phyloP scores from a whole-genome alignment of 2,113 vertebrate species.

The Lipotes vexillifer region DNA sequence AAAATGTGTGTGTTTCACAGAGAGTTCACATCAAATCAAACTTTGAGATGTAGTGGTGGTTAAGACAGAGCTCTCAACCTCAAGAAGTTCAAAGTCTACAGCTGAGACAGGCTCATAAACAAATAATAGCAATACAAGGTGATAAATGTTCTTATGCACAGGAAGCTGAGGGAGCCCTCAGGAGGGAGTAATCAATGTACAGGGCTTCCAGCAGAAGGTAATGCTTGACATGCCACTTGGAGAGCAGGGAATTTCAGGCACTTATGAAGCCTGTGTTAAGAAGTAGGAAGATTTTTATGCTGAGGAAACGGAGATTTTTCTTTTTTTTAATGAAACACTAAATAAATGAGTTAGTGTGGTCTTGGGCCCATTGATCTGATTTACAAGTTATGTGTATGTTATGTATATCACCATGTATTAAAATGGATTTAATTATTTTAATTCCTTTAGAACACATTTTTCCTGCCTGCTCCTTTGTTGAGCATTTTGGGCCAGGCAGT shows the following conservation, averaged over 20 bases:
- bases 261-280: background rate
- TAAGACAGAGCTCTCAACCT: background rate
- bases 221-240: too few species aligned
- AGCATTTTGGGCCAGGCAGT: background rate
- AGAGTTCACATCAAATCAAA: background rate
- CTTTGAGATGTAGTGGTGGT: background rate
- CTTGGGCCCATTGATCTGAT: background rate
- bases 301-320: background rate
- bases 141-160: background rate
- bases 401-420: background rate
- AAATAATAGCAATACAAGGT: background rate
- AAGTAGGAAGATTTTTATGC: background rate
- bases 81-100: background rate
- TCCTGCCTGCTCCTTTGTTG: background rate
- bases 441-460: background rate
- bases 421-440: background rate
- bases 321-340: background rate
- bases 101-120: background rate
- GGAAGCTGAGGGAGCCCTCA: background rate
- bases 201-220: background rate
- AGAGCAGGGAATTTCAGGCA: background rate
- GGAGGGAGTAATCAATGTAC: background rate
- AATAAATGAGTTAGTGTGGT: background rate
- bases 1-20: constrained; percentile 1
- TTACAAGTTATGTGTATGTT: background rate